Base-by-base conservation (phyloP, 2,888 invertebrate genomes). In the Oxycera nigricornis region DNA sequence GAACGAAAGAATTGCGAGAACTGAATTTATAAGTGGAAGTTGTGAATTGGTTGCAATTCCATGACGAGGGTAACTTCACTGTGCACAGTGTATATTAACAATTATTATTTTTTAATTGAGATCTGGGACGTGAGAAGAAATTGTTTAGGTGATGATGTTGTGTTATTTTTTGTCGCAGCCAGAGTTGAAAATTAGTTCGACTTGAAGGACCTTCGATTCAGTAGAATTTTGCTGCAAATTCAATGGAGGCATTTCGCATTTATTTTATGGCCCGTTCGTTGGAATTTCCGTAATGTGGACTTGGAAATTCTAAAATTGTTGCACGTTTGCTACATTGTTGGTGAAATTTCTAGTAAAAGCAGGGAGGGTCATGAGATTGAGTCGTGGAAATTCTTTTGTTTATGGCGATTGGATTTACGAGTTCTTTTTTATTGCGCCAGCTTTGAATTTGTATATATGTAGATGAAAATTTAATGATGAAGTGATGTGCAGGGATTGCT, bases 101-200 rank as follows among this genome's bases (percentile, higher is more conserved):
- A 59, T 59, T 59, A 28, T 59, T 59, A 28, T 59, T 59, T 30
- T 59, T 28, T 26, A 59, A 59, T 59, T 59, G 59, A 59, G 59
- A 59, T 59, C 30, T 28, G 22, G 59, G 30, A 2, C 59, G 59
- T 59, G 59, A 59, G 59, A 59, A 59, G 30, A 59, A 59, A 59
- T 59, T 2, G 59, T 9, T 28, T 50, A 9, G 50, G 39, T 7
- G 11, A 24, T 17, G 22, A 22, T 20, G 20, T 55, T 2, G 20
- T 55, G 20, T 55, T 46, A 46, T 46, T 46, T 46, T 46, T n/a
- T n/a, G n/a, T n/a, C n/a, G n/a, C n/a, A n/a, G n/a, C n/a, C n/a
- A n/a, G n/a, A n/a, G n/a, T n/a, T n/a, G n/a, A n/a, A n/a, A n/a
- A n/a, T n/a, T n/a, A n/a, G n/a, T n/a, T n/a, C n/a, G n/a, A n/a